A percentile compares a stretch with the other conserved stretches of the same genome.
phyloP scores from a whole-genome alignment of 2,888 invertebrate species.

The Scaptomyza cyrtandrae region DNA sequence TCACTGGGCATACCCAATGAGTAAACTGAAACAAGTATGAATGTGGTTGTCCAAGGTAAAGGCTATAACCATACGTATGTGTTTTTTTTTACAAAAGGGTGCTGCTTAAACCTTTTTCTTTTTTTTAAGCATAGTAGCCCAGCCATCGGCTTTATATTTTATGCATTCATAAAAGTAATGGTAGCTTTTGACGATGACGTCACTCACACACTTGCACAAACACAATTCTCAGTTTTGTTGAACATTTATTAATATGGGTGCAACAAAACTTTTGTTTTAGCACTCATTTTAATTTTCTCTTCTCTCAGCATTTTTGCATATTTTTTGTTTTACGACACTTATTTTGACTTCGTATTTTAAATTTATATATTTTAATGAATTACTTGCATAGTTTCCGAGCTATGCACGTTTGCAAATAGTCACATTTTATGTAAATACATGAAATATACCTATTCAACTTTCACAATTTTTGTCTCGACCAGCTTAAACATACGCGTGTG shows the following conservation, averaged over 20 bases:
- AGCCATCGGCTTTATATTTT: too few relatives aligned
- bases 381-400: neutral
- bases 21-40: constrained; percentile 18
- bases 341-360: neutral
- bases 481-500: constrained; percentile 16
- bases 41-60: constrained; percentile 26
- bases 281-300: neutral
- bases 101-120: neutral
- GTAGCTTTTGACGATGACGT: constrained; percentile 31
- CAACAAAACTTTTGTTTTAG: neutral
- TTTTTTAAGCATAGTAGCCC: neutral
- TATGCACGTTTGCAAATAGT: constrained; percentile 25
- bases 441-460: constrained; percentile 63
- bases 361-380: neutral
- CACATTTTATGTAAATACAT: constrained; percentile 44
- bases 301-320: neutral
- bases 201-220: constrained; percentile 16
- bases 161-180: neutral
- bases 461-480: constrained; percentile 51
- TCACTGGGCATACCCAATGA: constrained; percentile 55
- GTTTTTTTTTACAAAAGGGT: neutral
- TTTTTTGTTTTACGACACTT: neutral
- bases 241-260: neutral
- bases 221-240: neutral
- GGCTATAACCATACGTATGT: neutral